Conservation (phyloP, 2,888 invertebrate genomes). For the Trypoxylon attenuatum region DNA sequence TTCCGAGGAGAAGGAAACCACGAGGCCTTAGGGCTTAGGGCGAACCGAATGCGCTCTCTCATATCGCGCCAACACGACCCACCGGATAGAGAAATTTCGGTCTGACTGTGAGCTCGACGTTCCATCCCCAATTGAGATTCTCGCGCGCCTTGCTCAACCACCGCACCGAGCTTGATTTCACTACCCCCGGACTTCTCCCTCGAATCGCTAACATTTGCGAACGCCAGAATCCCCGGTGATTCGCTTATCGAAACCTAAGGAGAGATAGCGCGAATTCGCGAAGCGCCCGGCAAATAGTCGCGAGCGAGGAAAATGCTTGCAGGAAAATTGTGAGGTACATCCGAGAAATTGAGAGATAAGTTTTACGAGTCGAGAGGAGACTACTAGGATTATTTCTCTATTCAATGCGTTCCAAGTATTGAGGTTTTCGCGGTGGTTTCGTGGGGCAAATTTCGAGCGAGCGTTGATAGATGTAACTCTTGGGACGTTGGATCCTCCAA, state of each 20-base stretch:
- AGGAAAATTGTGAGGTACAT: too few relatives aligned
- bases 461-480: conserved; percentile 41
- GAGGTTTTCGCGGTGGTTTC: neutral
- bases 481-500: conserved; percentile 11
- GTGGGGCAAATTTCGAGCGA: neutral
- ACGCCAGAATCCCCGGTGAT: too few relatives aligned
- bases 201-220: neutral
- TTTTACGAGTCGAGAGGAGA: too few relatives aligned
- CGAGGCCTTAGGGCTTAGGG: neutral
- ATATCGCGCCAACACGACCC: conserved; percentile 1
- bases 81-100: conserved; percentile 37
- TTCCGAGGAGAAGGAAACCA: conserved; percentile 3
- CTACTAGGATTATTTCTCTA: too few relatives aligned
- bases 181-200: neutral
- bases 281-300: neutral
- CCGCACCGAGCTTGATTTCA: conserved; percentile 21
- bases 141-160: conserved; percentile 23
- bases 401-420: too few relatives aligned
- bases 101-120: conserved; percentile 15
- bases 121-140: conserved; percentile 18
- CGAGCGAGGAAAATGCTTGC: too few relatives aligned
- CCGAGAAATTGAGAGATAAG: too few relatives aligned
- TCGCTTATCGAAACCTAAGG: neutral
- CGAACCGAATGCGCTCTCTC: neutral
- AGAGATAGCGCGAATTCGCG: neutral